Base-by-base conservation (phyloP, 2,888 invertebrate species). In the Pristionchus exspectatus region DNA sequence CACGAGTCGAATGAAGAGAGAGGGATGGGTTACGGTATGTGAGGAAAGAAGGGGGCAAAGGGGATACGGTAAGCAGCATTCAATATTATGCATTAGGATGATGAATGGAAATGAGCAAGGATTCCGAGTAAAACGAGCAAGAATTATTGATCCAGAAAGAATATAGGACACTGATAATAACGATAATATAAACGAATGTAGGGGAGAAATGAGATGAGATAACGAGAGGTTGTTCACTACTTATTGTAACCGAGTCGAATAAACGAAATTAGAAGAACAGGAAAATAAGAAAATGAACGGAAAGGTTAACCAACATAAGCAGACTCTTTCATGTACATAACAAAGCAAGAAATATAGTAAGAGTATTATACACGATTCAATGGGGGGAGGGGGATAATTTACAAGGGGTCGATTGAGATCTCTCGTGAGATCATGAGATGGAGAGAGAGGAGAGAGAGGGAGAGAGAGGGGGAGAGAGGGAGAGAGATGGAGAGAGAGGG, bases 321-420 rank as follows among this genome's bases (percentile, higher is more conserved):
- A 69, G 69, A 69, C 69, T 69, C 69, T 69, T 69, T 69, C 69
- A 69, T 69, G 69, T 69, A 69, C 69, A 69, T 69, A 69, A 69
- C 69, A 30, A 69, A n/a, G n/a, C 12, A 38, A 77, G 77, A 44
- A 44, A 44, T 38, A n/a, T n/a, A 69, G 69, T 69, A 69, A 27
- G n/a, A 50, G 44, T 50, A 50, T 50, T 50, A 69, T 69, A 69
- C 69, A 69, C n/a, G 69, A 69, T 69, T 27, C 69, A 69, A 69
- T 77, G 44, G 44, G 33, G 44, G 24, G 44, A n/a, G 9, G 44
- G 44, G 44, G 44, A 50, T 50, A 69, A 69, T 69, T 69, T 69
- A 69, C 69, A 69, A 30, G 44, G 69, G 69, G 69, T 30, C 69
- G 12, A 27, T 33, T 77, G 77, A 77, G 69, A 77, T 77, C 44